A percentile compares a stretch with the other conserved stretches of the same genome.
Evolutionary conservation across 2,113 vertebrate species (phyloP).

Genomic region (human (Homo sapiens)): DNA sequence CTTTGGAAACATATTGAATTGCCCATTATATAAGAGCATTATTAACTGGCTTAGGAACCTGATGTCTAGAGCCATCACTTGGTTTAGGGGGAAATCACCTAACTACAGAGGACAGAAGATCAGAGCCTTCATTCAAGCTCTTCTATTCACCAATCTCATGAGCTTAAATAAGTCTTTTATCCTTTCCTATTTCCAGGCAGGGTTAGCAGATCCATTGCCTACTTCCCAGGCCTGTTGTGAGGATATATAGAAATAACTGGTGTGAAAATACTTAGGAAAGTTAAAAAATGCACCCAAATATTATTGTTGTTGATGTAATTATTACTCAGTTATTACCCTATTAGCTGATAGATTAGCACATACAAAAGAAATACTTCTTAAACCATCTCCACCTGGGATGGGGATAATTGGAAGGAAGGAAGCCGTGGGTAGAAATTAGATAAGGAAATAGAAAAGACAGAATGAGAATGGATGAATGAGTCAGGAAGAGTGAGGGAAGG

Average conservation of each 20-base stretch:
- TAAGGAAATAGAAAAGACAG: not conserved
- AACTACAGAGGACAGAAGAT: not conserved
- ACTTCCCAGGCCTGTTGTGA: not conserved
- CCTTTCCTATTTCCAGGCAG: not conserved
- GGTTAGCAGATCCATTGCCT: not conserved
- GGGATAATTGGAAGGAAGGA: not conserved
- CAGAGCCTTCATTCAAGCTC: not conserved
- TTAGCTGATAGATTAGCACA: not conserved
- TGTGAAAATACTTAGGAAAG: not conserved
- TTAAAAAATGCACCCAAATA: not conserved
- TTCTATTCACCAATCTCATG: not conserved
- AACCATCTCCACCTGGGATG: not conserved
- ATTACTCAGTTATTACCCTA: not conserved
- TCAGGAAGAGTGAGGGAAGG: not conserved
- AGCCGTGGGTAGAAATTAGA: not conserved
- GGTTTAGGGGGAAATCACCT: not conserved
- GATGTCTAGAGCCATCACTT: not conserved
- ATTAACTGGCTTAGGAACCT: not conserved
- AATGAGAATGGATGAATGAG: not conserved
- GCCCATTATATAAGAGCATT: not conserved
- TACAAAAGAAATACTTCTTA: not conserved
- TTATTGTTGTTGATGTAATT: not conserved
- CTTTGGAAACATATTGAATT: not conserved
- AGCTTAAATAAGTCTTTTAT: not conserved
- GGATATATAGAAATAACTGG: not conserved